Evolutionary conservation across 1,140 invertebrate species (phyloP).

Genomic region (Trachymyrmex septentrionalis): DNA sequence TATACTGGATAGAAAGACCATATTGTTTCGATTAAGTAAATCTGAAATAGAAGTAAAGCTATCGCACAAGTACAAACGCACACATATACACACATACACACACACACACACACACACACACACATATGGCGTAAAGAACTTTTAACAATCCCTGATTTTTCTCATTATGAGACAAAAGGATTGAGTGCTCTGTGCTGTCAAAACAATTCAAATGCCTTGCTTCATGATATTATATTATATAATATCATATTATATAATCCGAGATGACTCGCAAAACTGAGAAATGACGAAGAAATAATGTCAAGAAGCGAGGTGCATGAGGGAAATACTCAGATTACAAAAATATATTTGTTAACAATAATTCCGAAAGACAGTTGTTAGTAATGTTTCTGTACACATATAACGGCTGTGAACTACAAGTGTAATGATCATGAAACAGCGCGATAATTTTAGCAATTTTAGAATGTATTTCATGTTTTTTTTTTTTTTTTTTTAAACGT

Average conservation of each 20-base stretch:
- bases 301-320: not conserved
- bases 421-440: too few species aligned
- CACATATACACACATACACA: too few species aligned
- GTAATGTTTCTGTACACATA: not conserved
- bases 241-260: not conserved
- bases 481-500: not conserved
- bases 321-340: slow-evolving; percentile 42
- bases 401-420: not conserved
- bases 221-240: not conserved
- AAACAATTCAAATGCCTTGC: not conserved
- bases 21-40: slow-evolving; percentile 63
- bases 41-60: not conserved
- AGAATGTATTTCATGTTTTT: not conserved
- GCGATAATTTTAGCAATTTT: slow-evolving; percentile 2
- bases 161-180: not conserved
- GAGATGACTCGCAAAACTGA: not conserved
- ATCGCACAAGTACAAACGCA: not conserved
- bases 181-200: not conserved
- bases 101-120: too few species aligned
- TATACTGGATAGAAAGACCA: slow-evolving; percentile 83
- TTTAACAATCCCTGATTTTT: slow-evolving; percentile 6
- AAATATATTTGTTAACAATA: slow-evolving; percentile 1
- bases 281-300: not conserved
- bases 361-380: not conserved
- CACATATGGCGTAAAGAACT: not conserved